Percentiles rank a stretch among this genome's conserved stretches.
These are phyloP conservation scores for Polyommatus icarus DNA, from an alignment of 2,888 invertebrate genomes.

Conservation along the genomic window DNA sequence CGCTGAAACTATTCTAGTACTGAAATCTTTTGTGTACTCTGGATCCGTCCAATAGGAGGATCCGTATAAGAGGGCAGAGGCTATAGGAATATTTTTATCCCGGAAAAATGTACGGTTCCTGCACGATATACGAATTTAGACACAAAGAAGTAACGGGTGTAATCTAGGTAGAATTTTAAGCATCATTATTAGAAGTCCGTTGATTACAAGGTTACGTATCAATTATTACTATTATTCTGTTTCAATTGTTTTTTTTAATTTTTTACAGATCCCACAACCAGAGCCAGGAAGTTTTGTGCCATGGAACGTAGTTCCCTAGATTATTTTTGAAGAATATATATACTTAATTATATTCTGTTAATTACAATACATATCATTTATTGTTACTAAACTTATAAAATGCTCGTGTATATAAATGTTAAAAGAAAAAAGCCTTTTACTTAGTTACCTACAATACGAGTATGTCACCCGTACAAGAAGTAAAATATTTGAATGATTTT, in stretches of 20 bases:
- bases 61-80: too few species aligned
- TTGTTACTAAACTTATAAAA: not conserved
- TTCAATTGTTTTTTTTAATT: not conserved
- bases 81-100: not conserved
- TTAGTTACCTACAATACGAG: not conserved
- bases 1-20: not conserved
- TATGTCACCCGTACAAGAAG: not conserved
- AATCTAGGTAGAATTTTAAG: too few species aligned
- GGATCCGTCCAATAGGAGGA: not conserved
- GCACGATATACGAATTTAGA: not conserved
- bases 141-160: not conserved
- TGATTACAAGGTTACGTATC: too few species aligned
- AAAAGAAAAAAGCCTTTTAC: not conserved
- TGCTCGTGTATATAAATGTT: not conserved
- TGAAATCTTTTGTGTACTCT: not conserved
- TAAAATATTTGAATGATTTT: too few species aligned
- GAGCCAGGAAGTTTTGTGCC: slow-evolving; percentile 79
- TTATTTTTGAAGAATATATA: not conserved
- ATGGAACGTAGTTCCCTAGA: slow-evolving; percentile 82
- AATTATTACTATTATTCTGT: not conserved
- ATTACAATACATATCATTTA: slow-evolving; percentile 7
- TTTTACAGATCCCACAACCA: slow-evolving; percentile 79
- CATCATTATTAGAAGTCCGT: not conserved
- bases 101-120: not conserved
- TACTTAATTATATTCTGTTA: not conserved